Evolutionary conservation across 2,888 invertebrate species (phyloP).

Genomic region (Bellardia bayeri): DNA sequence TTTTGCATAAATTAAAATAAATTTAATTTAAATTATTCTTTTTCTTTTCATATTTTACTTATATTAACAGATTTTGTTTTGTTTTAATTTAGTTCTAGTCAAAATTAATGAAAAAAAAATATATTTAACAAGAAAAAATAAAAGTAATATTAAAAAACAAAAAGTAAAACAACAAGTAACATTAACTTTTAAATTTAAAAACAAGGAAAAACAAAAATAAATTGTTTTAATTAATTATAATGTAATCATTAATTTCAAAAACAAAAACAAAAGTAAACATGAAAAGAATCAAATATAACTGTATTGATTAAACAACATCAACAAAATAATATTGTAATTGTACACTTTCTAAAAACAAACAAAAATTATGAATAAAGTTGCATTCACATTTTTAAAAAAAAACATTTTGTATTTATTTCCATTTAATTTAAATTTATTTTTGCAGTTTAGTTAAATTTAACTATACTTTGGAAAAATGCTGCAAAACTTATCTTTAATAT

Average conservation of each 20-base stretch:
- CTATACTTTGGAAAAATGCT: too few relatives aligned
- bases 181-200: constrained; percentile 71
- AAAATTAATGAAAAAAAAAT: constrained; percentile 77
- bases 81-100: constrained; percentile 81
- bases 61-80: constrained; percentile 56
- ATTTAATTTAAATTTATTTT: too few relatives aligned
- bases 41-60: constrained; percentile 51
- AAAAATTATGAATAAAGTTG: constrained; percentile 81
- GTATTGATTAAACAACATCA: constrained; percentile 61
- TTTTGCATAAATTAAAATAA: constrained; percentile 35
- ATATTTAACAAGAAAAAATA: constrained; percentile 62
- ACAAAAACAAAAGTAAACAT: constrained; percentile 70
- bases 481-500: too few relatives aligned
- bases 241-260: constrained; percentile 77
- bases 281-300: constrained; percentile 67
- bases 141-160: constrained; percentile 45
- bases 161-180: constrained; percentile 59
- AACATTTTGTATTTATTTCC: neutral
- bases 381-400: constrained; percentile 82
- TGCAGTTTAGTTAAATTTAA: neutral
- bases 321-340: constrained; percentile 77
- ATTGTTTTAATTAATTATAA: constrained; percentile 80
- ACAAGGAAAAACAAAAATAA: constrained; percentile 41
- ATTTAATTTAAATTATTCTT: constrained; percentile 40
- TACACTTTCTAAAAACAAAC: constrained; percentile 76